Conservation (phyloP, 2,113 vertebrate species). For the Tyto alba region DNA sequence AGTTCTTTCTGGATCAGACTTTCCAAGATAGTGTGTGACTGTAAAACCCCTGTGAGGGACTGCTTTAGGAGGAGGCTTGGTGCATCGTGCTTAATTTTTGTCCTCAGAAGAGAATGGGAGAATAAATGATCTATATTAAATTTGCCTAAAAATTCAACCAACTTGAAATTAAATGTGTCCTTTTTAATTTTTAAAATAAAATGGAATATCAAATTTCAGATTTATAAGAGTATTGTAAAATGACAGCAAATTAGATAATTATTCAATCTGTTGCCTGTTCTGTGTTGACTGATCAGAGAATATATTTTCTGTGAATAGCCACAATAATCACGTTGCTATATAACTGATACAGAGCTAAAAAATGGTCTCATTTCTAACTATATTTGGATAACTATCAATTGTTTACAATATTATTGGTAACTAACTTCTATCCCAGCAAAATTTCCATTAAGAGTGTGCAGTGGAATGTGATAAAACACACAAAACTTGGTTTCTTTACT, state of each 20-base stretch:
- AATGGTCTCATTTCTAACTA: background rate
- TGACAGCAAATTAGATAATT: background rate
- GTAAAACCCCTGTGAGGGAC: background rate
- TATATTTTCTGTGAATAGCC: background rate
- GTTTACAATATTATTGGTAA: background rate
- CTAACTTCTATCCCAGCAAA: background rate
- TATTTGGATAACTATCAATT: background rate
- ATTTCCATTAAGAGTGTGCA: background rate
- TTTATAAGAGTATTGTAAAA: background rate
- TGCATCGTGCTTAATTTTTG: background rate
- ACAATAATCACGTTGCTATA: background rate
- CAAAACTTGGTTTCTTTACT: background rate
- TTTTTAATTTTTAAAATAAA: background rate
- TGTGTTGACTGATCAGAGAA: background rate
- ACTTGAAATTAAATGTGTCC: background rate
- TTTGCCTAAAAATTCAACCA: background rate
- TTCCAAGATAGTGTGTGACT: background rate
- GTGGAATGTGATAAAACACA: background rate
- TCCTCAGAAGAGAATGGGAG: background rate
- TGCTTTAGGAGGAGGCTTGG: background rate
- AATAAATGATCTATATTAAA: background rate
- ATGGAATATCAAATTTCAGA: background rate
- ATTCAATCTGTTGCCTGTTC: background rate
- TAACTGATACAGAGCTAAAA: background rate
- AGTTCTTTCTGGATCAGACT: background rate